A percentile compares a stretch with the other conserved stretches of the same genome.
Evolutionary conservation across 53 echinoderm and acorn worm genomes (phyloP).

Genomic region (Holothuria scabra): DNA sequence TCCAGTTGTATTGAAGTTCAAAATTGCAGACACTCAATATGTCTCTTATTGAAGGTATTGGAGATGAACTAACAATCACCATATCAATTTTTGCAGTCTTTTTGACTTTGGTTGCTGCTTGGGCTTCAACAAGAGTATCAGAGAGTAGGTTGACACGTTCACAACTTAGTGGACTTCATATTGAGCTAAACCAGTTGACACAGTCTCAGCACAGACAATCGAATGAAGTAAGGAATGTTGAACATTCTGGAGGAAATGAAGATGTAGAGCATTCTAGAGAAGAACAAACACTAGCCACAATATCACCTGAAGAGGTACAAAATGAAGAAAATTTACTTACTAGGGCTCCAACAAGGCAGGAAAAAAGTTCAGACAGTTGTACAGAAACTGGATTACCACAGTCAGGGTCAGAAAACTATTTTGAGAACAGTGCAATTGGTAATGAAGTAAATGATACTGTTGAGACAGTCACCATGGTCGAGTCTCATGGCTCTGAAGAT

Average conservation of each 20-base stretch:
- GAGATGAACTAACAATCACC: constrained; percentile 93
- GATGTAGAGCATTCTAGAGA: too few relatives aligned
- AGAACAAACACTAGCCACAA: too few relatives aligned
- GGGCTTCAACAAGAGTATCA: constrained; percentile 86
- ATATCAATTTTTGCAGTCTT: constrained; percentile 69
- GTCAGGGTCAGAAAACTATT: background rate
- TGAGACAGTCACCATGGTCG: background rate
- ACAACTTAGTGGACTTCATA: constrained; percentile 31
- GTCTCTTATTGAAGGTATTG: constrained; percentile 94
- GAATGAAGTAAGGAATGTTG: too few relatives aligned
- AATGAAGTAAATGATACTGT: background rate
- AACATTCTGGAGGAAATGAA: background rate
- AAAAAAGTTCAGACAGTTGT: too few relatives aligned
- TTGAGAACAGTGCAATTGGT: background rate
- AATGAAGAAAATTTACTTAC: background rate
- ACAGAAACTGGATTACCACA: too few relatives aligned
- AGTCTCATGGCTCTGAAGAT: too few relatives aligned
- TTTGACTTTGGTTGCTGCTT: constrained; percentile 79
- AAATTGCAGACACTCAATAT: constrained; percentile 41
- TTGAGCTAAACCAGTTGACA: constrained; percentile 25
- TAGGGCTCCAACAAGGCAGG: background rate
- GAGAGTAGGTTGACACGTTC: constrained; percentile 52
- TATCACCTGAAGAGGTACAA: too few relatives aligned
- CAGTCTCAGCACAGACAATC: constrained; percentile 22
- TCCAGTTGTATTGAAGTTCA: background rate